Base-by-base conservation (phyloP, 2,797 vertebrate species). In the Echiichthys vipera region DNA sequence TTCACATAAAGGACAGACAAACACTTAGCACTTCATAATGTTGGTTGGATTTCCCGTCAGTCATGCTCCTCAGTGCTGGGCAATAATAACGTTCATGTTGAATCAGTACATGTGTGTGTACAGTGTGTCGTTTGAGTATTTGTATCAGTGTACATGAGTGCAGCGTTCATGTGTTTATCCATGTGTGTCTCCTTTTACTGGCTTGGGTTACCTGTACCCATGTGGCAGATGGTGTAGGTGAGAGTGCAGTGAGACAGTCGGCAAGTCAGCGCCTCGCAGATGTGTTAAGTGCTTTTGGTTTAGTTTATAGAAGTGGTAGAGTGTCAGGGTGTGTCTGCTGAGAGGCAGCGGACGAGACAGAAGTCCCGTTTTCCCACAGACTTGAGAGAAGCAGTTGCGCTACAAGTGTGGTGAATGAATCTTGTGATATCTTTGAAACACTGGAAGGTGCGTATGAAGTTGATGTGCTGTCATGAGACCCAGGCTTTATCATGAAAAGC, bases 211-310 rank as follows among this genome's bases (percentile, higher is more conserved):
- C 90, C 78, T 89, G 82, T 64, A 5, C 53, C 61, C 65, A 15
- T 84, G 86, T 81, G 77, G 86, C 93, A 94, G 93, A 94, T 93
- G 92, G 91, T 55, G 79, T 51, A 91, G 92, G 89, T 92, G 90
- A 89, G 81, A 88, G 83, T 82, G 84, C 85, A 81, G 69, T 0
- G 45, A 76, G 61, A 71, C 36, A 25, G 63, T 40, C 42, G 46
- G 56, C 49, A 62, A 65, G 65, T 46, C 73, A 70, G 74, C 78
- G 68, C 74, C 71, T 80, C 86, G 83, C 85, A 86, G 87, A 90
- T 93, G 90, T 92, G 93, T 94, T 94, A 94, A 94, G 93, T 93
- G 92, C 83, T 93, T n/a, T 85, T 75, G 79, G 78, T 88, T 88
- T 49, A 74, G 67, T 70, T 78, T 61, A 7, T 34, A 42, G 43